Base-by-base conservation (phyloP, 2,113 vertebrate genomes). In the Oreotrochilus melanogaster region DNA sequence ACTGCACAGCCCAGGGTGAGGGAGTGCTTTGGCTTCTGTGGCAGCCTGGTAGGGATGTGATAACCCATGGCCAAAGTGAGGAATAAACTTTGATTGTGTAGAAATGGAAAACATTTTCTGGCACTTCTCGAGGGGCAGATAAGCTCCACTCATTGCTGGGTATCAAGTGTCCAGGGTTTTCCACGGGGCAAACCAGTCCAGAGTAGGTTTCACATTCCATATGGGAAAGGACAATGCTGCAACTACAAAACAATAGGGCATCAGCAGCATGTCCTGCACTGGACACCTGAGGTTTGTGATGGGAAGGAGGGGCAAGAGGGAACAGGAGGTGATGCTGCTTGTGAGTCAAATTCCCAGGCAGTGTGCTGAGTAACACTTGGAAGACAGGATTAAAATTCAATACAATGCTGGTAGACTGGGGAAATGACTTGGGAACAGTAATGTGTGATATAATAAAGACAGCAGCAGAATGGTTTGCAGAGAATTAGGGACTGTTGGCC, bases 361-460 rank as follows among this genome's bases (percentile, higher is more conserved):
- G 28, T 67, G 43, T 6, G 18, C 70, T 79, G 81, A 62, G 33
- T 58, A 86, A 94, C 65, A 57, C 60, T 67, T 33, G 48, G 25
- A 78, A 67, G 81, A 61, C 2, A 47, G 75, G 91, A 85, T 88
- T 91, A 84, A 66, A 89, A 93, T 88, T 82, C 56, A 42, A n/a
- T 66, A 53, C 42, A 84, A 50, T 70, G 66, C 62, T 37, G 45
- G 54, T 42, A 64, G 57, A 91, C 47, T 80, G 70, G 60, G 64
- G 50, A 95, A 96, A 86, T 48, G 72, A 37, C 82, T 92, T 81
- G 81, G 92, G 92, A 96, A 92, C 45, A 78, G 66, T 71, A 57
- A 74, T 11, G 51, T 53, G 56, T 56, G 65, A 45, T 84, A 25
- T 22, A 92, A 93, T 78, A 86, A 83, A 94, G 85, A 61, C 61